Conservation (phyloP, 2,797 vertebrate species). For the Pampus argenteus region DNA sequence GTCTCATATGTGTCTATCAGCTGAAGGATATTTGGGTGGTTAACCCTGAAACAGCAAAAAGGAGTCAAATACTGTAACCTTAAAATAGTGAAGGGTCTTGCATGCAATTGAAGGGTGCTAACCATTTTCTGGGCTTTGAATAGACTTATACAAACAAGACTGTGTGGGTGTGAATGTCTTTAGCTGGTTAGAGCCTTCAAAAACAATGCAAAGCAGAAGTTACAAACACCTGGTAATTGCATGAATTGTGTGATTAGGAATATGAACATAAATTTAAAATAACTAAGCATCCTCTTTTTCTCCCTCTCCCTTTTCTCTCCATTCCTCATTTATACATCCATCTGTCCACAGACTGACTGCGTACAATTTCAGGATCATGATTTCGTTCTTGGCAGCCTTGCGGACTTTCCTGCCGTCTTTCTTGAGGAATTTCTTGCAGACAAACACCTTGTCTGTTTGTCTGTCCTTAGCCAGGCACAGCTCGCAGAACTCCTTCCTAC, state of each 20-base stretch:
- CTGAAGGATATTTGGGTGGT: constrained; percentile 90
- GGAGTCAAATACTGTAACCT: constrained; percentile 7
- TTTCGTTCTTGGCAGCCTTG: constrained; percentile 92
- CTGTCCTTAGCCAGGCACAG: constrained; percentile 90
- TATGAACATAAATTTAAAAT: constrained; percentile 11
- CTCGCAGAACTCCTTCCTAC: constrained; percentile 92
- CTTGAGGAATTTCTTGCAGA: constrained; percentile 93
- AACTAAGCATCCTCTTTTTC: constrained; percentile 26
- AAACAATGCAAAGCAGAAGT: constrained; percentile 7
- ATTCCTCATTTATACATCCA: constrained; percentile 50
- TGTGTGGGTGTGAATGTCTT: background rate
- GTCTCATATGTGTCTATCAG: constrained; percentile 92
- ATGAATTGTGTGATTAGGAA: constrained; percentile 6
- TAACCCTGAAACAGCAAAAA: constrained; percentile 82
- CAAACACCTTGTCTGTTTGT: constrained; percentile 89
- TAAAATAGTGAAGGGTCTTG: background rate
- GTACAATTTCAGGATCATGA: constrained; percentile 93
- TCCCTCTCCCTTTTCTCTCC: constrained; percentile 21
- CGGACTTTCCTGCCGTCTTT: constrained; percentile 91
- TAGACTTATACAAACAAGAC: constrained; percentile 12
- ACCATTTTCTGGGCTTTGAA: constrained; percentile 23
- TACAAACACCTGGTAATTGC: constrained; percentile 32
- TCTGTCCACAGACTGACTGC: constrained; percentile 64
- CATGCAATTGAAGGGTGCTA: background rate
- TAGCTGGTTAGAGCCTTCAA: constrained; percentile 1